Conservation (phyloP, 23 tunicate genomes). For the Ciona savignyi region DNA sequence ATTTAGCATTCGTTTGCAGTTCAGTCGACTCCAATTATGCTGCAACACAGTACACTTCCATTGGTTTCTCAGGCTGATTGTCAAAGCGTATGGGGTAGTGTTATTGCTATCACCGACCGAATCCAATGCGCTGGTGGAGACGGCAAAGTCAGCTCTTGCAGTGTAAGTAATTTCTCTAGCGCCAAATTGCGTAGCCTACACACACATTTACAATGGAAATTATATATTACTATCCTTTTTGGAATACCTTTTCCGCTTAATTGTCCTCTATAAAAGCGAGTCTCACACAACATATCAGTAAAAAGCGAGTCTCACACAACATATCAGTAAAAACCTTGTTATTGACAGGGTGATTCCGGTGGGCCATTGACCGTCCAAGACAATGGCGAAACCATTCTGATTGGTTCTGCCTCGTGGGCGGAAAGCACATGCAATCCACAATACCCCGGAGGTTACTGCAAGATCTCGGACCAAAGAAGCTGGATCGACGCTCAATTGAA, state of each 20-base stretch:
- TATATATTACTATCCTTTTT: too few relatives aligned
- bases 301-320: too few relatives aligned
- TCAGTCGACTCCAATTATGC: conserved; percentile 33
- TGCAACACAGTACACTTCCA: conserved; percentile 30
- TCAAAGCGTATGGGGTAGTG: conserved; percentile 34
- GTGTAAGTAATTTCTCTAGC: conserved; percentile 34
- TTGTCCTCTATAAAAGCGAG: too few relatives aligned
- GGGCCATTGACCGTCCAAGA: too few relatives aligned
- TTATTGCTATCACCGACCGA: conserved; percentile 25
- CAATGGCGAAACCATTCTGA: too few relatives aligned
- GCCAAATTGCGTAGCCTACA: too few relatives aligned
- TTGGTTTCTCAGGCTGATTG: conserved; percentile 19
- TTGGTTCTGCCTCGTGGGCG: conserved; percentile 70
- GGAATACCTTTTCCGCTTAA: too few relatives aligned
- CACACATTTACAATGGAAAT: too few relatives aligned
- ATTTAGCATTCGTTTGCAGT: conserved; percentile 4
- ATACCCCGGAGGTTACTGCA: conserved; percentile 56
- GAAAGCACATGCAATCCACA: conserved; percentile 47
- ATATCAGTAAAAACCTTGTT: too few relatives aligned
- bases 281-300: too few relatives aligned
- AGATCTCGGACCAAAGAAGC: conserved; percentile 36
- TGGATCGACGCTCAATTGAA: conserved; percentile 68
- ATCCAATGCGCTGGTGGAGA: conserved; percentile 57
- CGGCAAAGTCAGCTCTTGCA: conserved; percentile 52
- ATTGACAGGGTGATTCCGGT: conserved; percentile 80